Percentiles rank a stretch among this genome's conserved stretches.
Conservation (phyloP, 2,113 vertebrate genomes). For the Lagopus leucura region DNA sequence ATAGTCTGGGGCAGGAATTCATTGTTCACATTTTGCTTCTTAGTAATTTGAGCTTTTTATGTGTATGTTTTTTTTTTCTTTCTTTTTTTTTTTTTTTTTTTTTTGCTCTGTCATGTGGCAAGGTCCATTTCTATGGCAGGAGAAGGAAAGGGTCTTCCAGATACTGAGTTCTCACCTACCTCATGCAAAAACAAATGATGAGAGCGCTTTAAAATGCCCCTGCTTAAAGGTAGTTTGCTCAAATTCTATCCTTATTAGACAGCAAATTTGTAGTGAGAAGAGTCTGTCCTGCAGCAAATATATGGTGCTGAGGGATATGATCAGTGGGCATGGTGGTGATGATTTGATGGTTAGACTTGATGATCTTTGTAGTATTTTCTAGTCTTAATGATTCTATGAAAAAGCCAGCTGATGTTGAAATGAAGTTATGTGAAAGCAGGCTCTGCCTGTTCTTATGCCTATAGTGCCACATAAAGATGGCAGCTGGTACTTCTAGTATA, state of each 20-base stretch:
- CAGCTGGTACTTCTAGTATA: background rate
- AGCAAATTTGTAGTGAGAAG: background rate
- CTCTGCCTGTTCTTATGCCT: background rate
- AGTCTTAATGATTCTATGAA: background rate
- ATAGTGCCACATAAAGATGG: background rate
- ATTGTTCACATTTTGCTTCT: background rate
- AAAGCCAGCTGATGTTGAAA: background rate
- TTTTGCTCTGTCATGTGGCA: background rate
- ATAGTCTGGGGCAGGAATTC: background rate
- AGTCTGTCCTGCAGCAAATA: background rate
- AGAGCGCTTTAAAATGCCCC: background rate
- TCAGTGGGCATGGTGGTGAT: no score
- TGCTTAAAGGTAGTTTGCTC: background rate
- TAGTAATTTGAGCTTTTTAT: background rate
- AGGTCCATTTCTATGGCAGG: background rate
- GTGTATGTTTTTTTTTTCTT: no score
- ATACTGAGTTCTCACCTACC: background rate
- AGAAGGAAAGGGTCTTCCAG: background rate
- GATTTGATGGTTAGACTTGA: no score
- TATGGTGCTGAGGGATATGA: no score
- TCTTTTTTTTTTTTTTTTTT: background rate
- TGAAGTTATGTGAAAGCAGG: background rate
- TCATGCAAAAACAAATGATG: background rate
- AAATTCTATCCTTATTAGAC: background rate
- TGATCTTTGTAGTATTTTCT: no score